Base-by-base conservation (phyloP, 2,113 vertebrate species). In the Solea senegalensis region DNA sequence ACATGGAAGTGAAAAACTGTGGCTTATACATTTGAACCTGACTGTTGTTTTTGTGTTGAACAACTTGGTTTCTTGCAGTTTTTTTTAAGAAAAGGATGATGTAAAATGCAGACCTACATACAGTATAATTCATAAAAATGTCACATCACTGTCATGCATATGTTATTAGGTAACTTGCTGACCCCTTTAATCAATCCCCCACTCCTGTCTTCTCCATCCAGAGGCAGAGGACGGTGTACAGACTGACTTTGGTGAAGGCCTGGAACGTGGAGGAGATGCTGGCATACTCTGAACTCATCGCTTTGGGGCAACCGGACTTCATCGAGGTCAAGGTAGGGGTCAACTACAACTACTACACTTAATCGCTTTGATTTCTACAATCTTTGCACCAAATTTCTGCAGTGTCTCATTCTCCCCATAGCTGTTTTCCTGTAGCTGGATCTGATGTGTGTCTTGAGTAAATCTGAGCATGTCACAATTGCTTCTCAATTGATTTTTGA, bases 251-350 rank as follows among this genome's bases (percentile, higher is more conserved):
- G 46, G 97, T 98, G 59, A 99, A 99, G 78, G 94, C 96, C 0
- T 99, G 97, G 97, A 99, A 98, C 0, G 94, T 98, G 90, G 97
- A 98, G 46, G 97, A 98, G 11, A 91, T 98, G 72, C 94, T 88
- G 83, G 94, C 96, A 28, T 99, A 98, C 6, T 93, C 96, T 0
- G 93, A 98, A 39, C 93, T 99, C 65, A 94, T 99, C 26, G 79
- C 94, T 53, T 71, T 98, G 0, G 97, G 96, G 2, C 94, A 90
- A 39, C 96, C 97, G 0, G 97, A 98, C 92, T 99, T 99, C 86
- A 93, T 98, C 0, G 97, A 99, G 84, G 95, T 98, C 59, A 98
- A 99, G 96, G 97, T 99, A 86, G 83, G 95, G 14, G 50, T 64
- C 13, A 59, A 0, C 4, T 12, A 45, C 64, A 3, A 16, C 43